Evolutionary conservation across 1,140 invertebrate species (phyloP).

Genomic region (Zeugodacus cucurbitae): DNA sequence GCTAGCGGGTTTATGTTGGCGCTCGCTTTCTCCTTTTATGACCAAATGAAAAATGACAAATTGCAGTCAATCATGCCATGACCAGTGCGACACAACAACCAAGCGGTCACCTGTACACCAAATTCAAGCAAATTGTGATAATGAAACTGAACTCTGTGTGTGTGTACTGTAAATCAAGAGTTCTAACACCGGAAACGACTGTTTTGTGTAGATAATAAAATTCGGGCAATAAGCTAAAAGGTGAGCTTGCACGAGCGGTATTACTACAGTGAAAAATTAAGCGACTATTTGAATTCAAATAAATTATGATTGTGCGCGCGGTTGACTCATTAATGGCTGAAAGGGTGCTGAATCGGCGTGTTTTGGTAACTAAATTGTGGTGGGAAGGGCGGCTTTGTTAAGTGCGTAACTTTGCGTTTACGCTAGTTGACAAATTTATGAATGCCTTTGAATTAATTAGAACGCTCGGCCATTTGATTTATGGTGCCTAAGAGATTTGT

Average conservation of each 20-base stretch:
- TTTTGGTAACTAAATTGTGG: no score
- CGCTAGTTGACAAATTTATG: not conserved
- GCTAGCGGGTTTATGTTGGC: not conserved
- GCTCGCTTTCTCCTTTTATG: not conserved
- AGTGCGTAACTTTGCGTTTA: not conserved
- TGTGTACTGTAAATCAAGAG: not conserved
- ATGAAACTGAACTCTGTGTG: not conserved
- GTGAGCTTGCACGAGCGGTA: not conserved
- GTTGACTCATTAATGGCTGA: not conserved
- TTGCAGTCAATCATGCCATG: slow-evolving; percentile 65
- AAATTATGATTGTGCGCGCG: not conserved
- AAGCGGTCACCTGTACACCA: not conserved
- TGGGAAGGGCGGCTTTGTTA: not conserved
- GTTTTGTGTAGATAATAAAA: slow-evolving; percentile 42
- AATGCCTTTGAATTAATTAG: not conserved
- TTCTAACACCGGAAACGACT: slow-evolving; percentile 21
- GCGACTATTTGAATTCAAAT: not conserved
- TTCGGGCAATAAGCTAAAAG: slow-evolving; percentile 39
- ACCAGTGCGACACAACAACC: not conserved
- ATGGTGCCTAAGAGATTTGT: not conserved
- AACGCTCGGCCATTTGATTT: not conserved
- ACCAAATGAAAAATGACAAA: slow-evolving; percentile 58
- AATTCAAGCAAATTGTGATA: not conserved
- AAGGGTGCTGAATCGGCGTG: not conserved
- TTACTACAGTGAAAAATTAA: not conserved